These are phyloP conservation scores for human (Homo sapiens) DNA, from an alignment of 2,113 vertebrate genomes.

Conservation along the genomic window GRCh38 chr15:78402001-78402500, in stretches of 20 bases:
- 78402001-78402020: background rate
- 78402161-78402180: background rate
- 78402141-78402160: background rate
- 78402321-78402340: background rate
- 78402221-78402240: conserved; percentile 28
- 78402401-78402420: background rate
- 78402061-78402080: background rate
- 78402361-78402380: background rate
- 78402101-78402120: background rate
- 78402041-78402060: background rate
- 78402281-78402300: background rate
- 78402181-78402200: background rate
- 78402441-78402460: too few species aligned
- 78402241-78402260: background rate
- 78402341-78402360: background rate
- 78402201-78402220: background rate
- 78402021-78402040: background rate
- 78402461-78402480: background rate
- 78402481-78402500: background rate
- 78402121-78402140: fast-evolving
- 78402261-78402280: background rate
- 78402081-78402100: fast-evolving
- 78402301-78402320: background rate
- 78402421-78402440: background rate
- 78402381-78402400: background rate